phyloP scores from a whole-genome alignment of 2,888 invertebrate species.

The Drosophila lutescens region DNA sequence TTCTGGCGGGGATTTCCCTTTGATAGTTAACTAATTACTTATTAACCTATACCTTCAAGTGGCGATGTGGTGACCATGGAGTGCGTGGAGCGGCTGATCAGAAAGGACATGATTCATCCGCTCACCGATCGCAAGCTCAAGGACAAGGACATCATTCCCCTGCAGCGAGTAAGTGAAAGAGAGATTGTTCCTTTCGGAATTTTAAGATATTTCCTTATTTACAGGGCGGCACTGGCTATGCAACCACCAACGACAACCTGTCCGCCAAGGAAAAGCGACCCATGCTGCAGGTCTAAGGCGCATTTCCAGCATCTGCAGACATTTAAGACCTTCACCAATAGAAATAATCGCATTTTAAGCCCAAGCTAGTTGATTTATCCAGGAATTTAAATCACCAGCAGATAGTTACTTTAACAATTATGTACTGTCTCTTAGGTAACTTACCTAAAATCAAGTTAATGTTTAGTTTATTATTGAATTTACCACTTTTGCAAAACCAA shows the following conservation, averaged over 20 bases:
- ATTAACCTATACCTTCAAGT: conserved; percentile 85
- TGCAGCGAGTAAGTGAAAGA: conserved; percentile 90
- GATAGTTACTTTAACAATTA: not conserved
- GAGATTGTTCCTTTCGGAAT: too few species aligned
- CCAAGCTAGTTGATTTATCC: not conserved
- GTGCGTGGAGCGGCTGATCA: conserved; percentile 97
- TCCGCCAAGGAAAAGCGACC: conserved; percentile 93
- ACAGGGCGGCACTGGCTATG: conserved; percentile 97
- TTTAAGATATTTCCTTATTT: conserved; percentile 51
- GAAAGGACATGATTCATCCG: conserved; percentile 98
- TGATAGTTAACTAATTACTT: not conserved
- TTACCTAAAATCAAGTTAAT: not conserved
- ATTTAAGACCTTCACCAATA: not conserved
- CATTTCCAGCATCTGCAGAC: not conserved
- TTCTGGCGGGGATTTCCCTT: conserved; percentile 29
- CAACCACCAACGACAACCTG: conserved; percentile 92
- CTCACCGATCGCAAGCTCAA: conserved; percentile 92
- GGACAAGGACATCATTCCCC: conserved; percentile 95
- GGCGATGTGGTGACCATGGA: conserved; percentile 98
- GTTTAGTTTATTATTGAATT: not conserved
- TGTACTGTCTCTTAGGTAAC: not conserved
- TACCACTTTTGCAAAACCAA: not conserved
- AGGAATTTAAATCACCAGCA: not conserved
- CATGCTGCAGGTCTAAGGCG: conserved; percentile 90
- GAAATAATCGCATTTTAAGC: not conserved